Conservation (phyloP, 2,888 invertebrate genomes). For the Gerosis bhagava region DNA sequence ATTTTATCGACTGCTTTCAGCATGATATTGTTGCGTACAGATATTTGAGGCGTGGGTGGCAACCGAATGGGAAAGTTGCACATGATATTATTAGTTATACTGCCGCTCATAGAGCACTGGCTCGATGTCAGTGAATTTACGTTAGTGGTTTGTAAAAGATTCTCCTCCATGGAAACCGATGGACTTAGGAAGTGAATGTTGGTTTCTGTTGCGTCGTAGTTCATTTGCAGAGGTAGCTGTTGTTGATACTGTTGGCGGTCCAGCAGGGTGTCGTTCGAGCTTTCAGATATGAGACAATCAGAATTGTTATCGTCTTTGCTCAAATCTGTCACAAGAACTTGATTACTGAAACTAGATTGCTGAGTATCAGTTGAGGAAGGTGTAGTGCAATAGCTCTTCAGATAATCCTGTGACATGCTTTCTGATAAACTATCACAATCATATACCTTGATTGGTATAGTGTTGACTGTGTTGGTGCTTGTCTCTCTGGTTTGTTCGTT, state of each 20-base stretch:
- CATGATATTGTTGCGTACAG: conserved; percentile 62
- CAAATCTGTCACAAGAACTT: conserved; percentile 56
- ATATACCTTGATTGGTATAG: conserved; percentile 68
- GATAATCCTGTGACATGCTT: conserved; percentile 56
- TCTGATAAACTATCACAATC: conserved; percentile 72
- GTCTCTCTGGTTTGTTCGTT: conserved; percentile 48
- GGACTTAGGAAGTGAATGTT: conserved; percentile 65
- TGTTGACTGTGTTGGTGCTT: conserved; percentile 50
- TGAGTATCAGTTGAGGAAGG: conserved; percentile 45
- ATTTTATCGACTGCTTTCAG: conserved; percentile 67
- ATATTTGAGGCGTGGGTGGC: conserved; percentile 51
- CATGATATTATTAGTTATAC: conserved; percentile 64
- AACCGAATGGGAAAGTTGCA: conserved; percentile 68
- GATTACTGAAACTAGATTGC: conserved; percentile 47
- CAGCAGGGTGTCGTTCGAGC: conserved; percentile 57
- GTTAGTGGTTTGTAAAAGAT: conserved; percentile 53
- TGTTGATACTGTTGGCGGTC: conserved; percentile 58
- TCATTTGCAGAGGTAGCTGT: conserved; percentile 53
- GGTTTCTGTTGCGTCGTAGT: conserved; percentile 53
- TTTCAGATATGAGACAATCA: conserved; percentile 65
- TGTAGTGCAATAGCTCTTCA: conserved; percentile 55
- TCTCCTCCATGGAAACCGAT: conserved; percentile 58
- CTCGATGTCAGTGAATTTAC: conserved; percentile 55
- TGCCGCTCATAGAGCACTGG: conserved; percentile 53
- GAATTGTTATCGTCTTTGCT: conserved; percentile 70